phyloP scores from a whole-genome alignment of 2,888 invertebrate genomes.

The Netelia fuscicornis region DNA sequence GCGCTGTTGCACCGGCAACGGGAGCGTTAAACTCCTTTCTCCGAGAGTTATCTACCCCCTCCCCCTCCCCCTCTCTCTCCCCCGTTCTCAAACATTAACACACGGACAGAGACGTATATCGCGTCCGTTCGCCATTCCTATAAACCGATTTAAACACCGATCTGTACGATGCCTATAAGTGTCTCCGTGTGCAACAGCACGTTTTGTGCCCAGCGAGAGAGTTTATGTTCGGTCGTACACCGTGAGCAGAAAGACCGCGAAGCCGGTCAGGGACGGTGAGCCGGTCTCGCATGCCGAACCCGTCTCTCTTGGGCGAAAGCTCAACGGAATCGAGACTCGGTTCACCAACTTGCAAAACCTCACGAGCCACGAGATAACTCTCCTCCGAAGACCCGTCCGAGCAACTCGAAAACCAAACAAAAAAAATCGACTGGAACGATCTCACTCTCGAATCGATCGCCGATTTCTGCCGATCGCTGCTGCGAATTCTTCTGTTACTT shows the following conservation, averaged over 20 bases:
- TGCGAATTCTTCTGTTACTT: neutral
- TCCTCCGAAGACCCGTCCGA: slow-evolving; percentile 1
- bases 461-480: slow-evolving; percentile 8
- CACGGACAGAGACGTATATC: slow-evolving; percentile 26
- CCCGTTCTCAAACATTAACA: slow-evolving; percentile 37
- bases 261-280: slow-evolving; percentile 70
- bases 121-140: neutral
- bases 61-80: neutral
- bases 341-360: slow-evolving; percentile 24
- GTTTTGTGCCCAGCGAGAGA: slow-evolving; percentile 20
- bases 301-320: slow-evolving; percentile 66
- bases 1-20: slow-evolving; percentile 53
- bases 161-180: neutral
- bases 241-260: slow-evolving; percentile 61
- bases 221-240: slow-evolving; percentile 21
- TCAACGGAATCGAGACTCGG: slow-evolving; percentile 59
- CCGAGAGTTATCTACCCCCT: slow-evolving; percentile 13
- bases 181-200: neutral
- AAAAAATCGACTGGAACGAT: slow-evolving; percentile 31
- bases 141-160: slow-evolving; percentile 2
- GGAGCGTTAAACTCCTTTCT: slow-evolving; percentile 68
- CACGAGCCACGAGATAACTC: neutral
- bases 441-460: slow-evolving; percentile 46
- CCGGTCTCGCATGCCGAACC: slow-evolving; percentile 63
- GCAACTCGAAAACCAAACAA: neutral